Evolutionary conservation across 2,888 invertebrate genomes (phyloP).

Genomic region (Synergus laeviventris): DNA sequence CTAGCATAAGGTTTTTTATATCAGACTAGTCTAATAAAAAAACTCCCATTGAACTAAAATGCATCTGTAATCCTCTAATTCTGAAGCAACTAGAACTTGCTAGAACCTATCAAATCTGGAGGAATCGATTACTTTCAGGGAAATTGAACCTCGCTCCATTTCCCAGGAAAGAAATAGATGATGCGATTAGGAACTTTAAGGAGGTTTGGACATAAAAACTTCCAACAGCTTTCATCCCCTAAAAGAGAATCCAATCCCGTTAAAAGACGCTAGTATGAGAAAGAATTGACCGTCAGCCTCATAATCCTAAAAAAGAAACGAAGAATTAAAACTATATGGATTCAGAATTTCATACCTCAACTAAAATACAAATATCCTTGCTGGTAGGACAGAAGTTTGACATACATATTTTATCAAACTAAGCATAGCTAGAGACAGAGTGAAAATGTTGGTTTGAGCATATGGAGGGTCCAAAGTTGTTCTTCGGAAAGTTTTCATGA

Average conservation of each 20-base stretch:
- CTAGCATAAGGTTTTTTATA: no score
- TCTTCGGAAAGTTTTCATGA: neutral
- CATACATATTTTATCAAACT: neutral
- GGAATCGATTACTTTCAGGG: constrained; percentile 23
- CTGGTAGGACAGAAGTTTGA: neutral
- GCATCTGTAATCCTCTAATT: neutral
- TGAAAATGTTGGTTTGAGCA: neutral
- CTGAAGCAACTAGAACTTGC: neutral
- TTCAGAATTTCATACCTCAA: no score
- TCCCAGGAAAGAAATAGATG: constrained; percentile 12
- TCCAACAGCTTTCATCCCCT: neutral
- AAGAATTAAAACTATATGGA: neutral
- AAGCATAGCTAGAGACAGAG: neutral
- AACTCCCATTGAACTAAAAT: neutral
- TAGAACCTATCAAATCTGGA: constrained; percentile 7
- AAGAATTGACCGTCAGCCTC: neutral
- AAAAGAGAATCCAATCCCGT: constrained; percentile 17
- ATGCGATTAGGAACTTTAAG: constrained; percentile 17
- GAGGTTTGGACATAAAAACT: constrained; percentile 20
- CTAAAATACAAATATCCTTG: neutral
- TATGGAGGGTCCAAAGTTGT: neutral
- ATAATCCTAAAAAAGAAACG: neutral
- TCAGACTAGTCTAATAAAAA: no score
- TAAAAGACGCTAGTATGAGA: neutral
- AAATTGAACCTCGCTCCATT: constrained; percentile 17